Evolutionary conservation across 2,113 vertebrate species (phyloP).

Genomic region (Rhodinocichla rosea): DNA sequence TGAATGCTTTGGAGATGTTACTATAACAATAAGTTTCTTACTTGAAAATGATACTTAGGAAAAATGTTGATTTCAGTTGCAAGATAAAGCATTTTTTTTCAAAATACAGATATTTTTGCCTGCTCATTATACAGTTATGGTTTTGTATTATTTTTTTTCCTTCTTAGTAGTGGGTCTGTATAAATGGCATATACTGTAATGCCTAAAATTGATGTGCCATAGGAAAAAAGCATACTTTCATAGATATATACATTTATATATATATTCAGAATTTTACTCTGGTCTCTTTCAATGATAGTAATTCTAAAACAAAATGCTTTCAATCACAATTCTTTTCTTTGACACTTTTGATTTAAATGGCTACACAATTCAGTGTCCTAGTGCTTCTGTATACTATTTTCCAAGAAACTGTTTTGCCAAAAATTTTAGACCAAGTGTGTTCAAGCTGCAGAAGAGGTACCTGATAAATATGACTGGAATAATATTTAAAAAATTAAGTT

Average conservation of each 20-base stretch:
- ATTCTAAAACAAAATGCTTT: background rate
- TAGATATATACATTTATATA: background rate
- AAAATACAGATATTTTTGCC: background rate
- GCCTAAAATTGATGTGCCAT: background rate
- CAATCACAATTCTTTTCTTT: background rate
- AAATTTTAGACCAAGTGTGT: background rate
- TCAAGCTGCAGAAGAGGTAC: background rate
- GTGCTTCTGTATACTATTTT: background rate
- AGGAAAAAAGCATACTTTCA: background rate
- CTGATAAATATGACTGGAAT: background rate
- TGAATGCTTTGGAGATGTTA: background rate
- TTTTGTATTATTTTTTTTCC: background rate
- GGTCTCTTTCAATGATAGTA: background rate
- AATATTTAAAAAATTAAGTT: background rate
- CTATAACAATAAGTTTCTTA: background rate
- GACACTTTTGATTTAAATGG: background rate
- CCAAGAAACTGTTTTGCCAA: background rate
- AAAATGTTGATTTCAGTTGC: background rate
- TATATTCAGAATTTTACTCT: background rate
- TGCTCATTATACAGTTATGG: background rate
- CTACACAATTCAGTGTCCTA: background rate
- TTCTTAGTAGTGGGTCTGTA: background rate
- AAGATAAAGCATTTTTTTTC: background rate
- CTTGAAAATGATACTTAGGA: background rate
- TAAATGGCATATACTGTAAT: background rate